Percentiles rank a stretch among this genome's conserved stretches.
Evolutionary conservation across 2,797 vertebrate species (phyloP).

Genomic region (Siniperca undulata): DNA sequence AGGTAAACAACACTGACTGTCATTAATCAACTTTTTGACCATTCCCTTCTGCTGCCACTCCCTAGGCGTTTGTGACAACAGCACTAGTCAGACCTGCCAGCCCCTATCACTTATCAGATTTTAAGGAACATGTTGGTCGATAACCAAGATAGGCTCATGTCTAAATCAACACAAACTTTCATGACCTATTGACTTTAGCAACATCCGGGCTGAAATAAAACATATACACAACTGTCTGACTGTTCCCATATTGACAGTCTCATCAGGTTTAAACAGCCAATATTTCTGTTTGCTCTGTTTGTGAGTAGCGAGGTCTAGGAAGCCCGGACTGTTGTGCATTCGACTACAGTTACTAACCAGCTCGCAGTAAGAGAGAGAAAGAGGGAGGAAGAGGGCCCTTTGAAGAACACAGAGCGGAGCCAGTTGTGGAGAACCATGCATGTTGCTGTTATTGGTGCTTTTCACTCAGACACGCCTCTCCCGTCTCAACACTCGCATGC

Average conservation of each 20-base stretch:
- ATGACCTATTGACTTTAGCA: slow-evolving; percentile 63
- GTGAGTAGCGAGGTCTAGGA: slow-evolving; percentile 28
- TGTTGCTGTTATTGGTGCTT: slow-evolving; percentile 65
- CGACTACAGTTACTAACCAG: slow-evolving; percentile 28
- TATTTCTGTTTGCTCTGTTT: slow-evolving; percentile 57
- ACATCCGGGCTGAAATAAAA: slow-evolving; percentile 72
- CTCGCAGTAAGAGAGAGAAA: neutral
- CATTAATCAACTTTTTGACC: slow-evolving; percentile 82
- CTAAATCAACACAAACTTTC: slow-evolving; percentile 67
- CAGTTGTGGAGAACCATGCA: slow-evolving; percentile 71
- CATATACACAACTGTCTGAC: slow-evolving; percentile 46
- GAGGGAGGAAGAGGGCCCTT: slow-evolving; percentile 42
- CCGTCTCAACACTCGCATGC: slow-evolving; percentile 62
- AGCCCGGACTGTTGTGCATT: slow-evolving; percentile 19
- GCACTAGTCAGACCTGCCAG: slow-evolving; percentile 65
- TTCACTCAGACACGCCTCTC: slow-evolving; percentile 58
- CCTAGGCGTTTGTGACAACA: slow-evolving; percentile 57
- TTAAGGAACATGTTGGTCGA: slow-evolving; percentile 66
- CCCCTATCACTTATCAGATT: slow-evolving; percentile 67
- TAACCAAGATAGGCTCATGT: slow-evolving; percentile 53
- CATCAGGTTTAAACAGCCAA: slow-evolving; percentile 58
- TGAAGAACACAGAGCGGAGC: slow-evolving; percentile 68
- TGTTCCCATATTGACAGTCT: slow-evolving; percentile 73
- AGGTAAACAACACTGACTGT: slow-evolving; percentile 71
- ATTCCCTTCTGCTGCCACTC: slow-evolving; percentile 65